Evolutionary conservation across 2,888 invertebrate species (phyloP), one percentile per base, ranked within the genome.

Genomic region (Parelbella ahira): DNA sequence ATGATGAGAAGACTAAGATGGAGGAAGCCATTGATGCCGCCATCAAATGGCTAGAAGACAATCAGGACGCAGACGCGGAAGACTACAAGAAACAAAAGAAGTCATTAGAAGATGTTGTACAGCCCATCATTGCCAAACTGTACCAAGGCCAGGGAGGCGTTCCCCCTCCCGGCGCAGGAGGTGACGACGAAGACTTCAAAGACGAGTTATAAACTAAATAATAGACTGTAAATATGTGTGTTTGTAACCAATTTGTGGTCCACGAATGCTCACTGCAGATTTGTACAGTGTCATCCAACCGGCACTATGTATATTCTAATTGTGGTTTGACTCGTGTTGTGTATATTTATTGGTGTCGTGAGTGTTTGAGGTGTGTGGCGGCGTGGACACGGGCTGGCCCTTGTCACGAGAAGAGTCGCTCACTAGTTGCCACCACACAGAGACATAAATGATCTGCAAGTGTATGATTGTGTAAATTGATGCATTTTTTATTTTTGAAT

Each of bases 21-120:
- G 97, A 98, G 69, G 93, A 94, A 60, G 97, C 95, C n/a, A 94
- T 99, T 53, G 97, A 98, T 46, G 97, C 96, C 58, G 94, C 97
- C 54, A 98, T 99, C 77, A 97, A 98, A 68, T 99, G 99, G 99
- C 88, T 99, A 51, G 98, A 99, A 79, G 93, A 94, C 56, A 98
- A 99, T 83, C 94, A 94, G 63, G 97, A 97, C 62, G 94, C 95
- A 0, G 97, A 97, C 47, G 90, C 94, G 0, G 97, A 97, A 59
- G 97, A 97, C 45, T 96, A 95, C 88, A 96, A 97, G 79, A 94
- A 94, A 67, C 96, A 98, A 74, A 98, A 95, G 93, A 98, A 98
- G 76, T 93, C 96, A 54, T 88, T 99, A 34, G 97, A 98, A 73
- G 95, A 96, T 57, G 91, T 98, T 20, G 97, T 98, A 0, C 97